phyloP scores from a whole-genome alignment of 2,888 invertebrate genomes.

The Eumacrocentrus americanus region DNA sequence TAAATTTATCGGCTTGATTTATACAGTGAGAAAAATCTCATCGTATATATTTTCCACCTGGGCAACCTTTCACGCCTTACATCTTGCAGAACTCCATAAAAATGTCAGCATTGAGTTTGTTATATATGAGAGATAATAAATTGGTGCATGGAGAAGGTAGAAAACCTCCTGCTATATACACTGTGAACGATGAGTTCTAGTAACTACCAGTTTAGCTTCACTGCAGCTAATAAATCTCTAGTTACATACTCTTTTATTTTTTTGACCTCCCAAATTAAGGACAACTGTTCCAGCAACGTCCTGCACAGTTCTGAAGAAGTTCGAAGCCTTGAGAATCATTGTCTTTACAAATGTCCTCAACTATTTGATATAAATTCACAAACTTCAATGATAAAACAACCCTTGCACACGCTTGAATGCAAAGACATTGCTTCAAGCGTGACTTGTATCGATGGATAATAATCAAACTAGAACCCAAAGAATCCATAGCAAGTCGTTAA shows the following conservation, averaged over 20 bases:
- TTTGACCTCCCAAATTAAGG: slow-evolving; percentile 28
- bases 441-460: slow-evolving; percentile 5
- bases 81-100: background rate
- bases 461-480: slow-evolving; percentile 13
- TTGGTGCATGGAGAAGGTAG: too few relatives aligned
- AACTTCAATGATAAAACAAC: background rate
- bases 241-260: slow-evolving; percentile 32
- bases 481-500: slow-evolving; percentile 25
- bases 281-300: slow-evolving; percentile 35
- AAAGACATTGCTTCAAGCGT: background rate
- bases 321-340: background rate
- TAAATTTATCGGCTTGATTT: background rate
- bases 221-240: too few relatives aligned
- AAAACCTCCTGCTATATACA: too few relatives aligned
- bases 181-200: too few relatives aligned
- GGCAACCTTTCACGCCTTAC: background rate
- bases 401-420: background rate
- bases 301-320: slow-evolving; percentile 29
- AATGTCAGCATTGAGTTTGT: background rate
- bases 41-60: background rate
- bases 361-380: too few relatives aligned
- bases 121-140: background rate
- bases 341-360: background rate
- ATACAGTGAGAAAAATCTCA: background rate
- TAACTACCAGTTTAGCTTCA: too few relatives aligned